Conservation (phyloP, 2,797 vertebrate species). For the Buceros bicornis region DNA sequence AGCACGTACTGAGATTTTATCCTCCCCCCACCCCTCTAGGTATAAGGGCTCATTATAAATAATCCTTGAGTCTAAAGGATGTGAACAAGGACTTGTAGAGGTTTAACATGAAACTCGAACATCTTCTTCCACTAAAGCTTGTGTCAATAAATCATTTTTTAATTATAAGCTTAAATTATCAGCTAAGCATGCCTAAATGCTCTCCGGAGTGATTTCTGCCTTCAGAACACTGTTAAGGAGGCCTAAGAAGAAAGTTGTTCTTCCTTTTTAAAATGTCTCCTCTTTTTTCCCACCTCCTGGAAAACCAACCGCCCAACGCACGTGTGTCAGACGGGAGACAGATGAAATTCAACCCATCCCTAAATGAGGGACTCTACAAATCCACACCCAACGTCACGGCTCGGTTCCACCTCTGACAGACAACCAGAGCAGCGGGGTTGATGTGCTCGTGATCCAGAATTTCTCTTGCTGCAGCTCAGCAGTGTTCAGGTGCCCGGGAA, state of each 20-base stretch:
- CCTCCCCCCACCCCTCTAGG: background rate
- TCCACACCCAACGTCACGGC: background rate
- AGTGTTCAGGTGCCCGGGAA: background rate
- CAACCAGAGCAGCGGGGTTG: background rate
- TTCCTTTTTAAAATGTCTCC: background rate
- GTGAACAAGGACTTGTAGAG: background rate
- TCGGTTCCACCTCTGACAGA: background rate
- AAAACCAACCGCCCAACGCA: background rate
- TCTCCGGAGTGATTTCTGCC: constrained; percentile 44
- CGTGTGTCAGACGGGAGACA: rapidly evolving
- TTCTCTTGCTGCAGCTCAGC: background rate
- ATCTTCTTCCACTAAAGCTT: constrained; percentile 30
- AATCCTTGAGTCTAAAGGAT: background rate
- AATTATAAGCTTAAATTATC: constrained; percentile 69
- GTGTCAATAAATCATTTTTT: constrained; percentile 74
- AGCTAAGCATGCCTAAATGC: constrained; percentile 38
- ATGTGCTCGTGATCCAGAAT: background rate
- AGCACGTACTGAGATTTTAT: background rate
- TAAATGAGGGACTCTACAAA: background rate
- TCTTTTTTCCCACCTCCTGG: background rate
- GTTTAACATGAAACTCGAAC: background rate
- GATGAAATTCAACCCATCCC: background rate
- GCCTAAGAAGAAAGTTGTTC: background rate
- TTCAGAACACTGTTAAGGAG: background rate
- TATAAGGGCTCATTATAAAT: background rate